A percentile compares a stretch with the other conserved stretches of the same genome.
These are phyloP conservation scores for Poeciliopsis presidionis DNA, from an alignment of 2,797 vertebrate genomes.

Conservation along the genomic window DNA sequence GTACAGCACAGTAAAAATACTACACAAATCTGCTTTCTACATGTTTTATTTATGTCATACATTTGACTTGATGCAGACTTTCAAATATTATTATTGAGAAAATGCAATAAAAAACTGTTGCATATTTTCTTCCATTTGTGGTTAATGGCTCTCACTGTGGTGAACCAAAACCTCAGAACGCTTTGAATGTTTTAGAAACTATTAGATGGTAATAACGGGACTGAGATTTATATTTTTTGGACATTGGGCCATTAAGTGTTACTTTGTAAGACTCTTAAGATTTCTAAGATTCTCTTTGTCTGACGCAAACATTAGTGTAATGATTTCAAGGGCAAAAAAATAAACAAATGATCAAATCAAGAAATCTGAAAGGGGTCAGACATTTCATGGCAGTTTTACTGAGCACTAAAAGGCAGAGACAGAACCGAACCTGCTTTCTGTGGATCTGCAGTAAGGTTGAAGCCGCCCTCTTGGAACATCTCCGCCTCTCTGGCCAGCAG, in stretches of 20 bases:
- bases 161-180: background rate
- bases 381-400: background rate
- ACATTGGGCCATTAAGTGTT: background rate
- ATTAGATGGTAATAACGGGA: background rate
- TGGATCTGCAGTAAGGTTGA: conserved; percentile 81
- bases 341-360: background rate
- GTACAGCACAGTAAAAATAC: too few relatives aligned
- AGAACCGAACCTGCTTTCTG: conserved; percentile 86
- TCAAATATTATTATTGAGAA: background rate
- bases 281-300: too few relatives aligned
- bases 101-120: background rate
- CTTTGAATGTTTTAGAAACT: background rate
- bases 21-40: background rate
- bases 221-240: background rate
- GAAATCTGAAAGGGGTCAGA: background rate
- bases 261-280: background rate
- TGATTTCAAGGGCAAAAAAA: background rate
- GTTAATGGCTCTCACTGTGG: background rate
- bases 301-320: background rate
- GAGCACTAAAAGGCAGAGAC: background rate
- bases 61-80: background rate
- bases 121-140: background rate
- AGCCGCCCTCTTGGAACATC: conserved; percentile 87
- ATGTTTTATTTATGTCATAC: background rate
- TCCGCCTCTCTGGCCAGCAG: conserved; percentile 91